A percentile compares a stretch with the other conserved stretches of the same genome.
phyloP scores from a whole-genome alignment of 2,113 vertebrate genomes.

The pig (Sus scrofa) region DNA sequence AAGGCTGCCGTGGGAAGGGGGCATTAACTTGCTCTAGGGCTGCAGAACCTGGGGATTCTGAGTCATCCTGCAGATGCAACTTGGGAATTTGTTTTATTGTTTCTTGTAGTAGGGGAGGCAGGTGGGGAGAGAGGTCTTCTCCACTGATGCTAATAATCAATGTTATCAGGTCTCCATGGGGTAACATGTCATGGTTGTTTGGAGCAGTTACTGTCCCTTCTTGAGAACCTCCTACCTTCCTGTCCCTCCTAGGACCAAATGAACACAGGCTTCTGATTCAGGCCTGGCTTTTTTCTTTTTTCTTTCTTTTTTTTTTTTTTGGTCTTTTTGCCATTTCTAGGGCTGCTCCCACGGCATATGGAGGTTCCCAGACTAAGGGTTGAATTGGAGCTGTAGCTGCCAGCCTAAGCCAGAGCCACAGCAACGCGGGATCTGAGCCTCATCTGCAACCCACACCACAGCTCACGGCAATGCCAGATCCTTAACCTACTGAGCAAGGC shows the following conservation, averaged over 20 bases:
- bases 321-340: too few species aligned
- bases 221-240: background rate
- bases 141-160: background rate
- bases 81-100: background rate
- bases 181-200: rapidly evolving
- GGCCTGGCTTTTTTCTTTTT: background rate
- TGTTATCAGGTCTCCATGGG: background rate
- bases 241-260: background rate
- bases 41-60: background rate
- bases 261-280: background rate
- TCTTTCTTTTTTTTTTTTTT: too few species aligned
- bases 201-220: background rate
- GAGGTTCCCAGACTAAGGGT: too few species aligned
- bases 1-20: background rate
- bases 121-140: background rate
- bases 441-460: too few species aligned
- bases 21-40: background rate
- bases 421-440: too few species aligned
- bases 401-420: too few species aligned
- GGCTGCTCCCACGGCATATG: too few species aligned
- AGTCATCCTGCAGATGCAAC: background rate
- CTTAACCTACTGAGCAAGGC: too few species aligned
- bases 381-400: too few species aligned
- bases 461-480: too few species aligned
- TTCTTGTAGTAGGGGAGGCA: background rate